Evolutionary conservation across 2,797 vertebrate species (phyloP).

Genomic region (Scyliorhinus canicula): DNA sequence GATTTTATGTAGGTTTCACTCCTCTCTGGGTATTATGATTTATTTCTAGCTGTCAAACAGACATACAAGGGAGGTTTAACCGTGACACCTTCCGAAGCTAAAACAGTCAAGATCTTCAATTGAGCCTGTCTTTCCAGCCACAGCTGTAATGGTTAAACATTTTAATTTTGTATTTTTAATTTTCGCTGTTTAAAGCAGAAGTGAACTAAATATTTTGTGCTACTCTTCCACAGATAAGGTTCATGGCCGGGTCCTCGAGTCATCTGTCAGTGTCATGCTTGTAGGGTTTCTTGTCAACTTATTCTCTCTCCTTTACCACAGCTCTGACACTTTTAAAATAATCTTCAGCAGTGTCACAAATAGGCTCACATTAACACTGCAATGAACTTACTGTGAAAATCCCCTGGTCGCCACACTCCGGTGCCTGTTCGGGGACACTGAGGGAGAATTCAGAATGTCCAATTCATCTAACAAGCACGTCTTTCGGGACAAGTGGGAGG

Average conservation of each 20-base stretch:
- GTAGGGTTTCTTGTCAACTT: not conserved
- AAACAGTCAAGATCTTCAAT: not conserved
- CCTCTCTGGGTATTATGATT: not conserved
- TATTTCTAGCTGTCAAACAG: conserved; percentile 22
- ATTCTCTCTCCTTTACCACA: not conserved
- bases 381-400: no score
- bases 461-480: no score
- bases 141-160: not conserved
- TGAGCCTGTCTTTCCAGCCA: not conserved
- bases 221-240: not conserved
- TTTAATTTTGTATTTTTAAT: not conserved
- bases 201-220: not conserved
- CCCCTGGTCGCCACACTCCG: no score
- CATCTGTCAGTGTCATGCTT: not conserved
- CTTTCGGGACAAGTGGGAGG: no score
- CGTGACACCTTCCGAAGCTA: not conserved
- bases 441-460: no score
- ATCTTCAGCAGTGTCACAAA: no score
- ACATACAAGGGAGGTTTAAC: not conserved
- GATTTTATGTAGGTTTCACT: not conserved
- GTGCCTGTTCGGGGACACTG: no score
- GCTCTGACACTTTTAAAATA: no score
- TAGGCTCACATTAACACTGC: no score
- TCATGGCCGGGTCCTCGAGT: not conserved
- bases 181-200: not conserved